Evolutionary conservation across 2,888 invertebrate species (phyloP), one percentile per base, ranked within the genome.

Genomic region (Meganola albula): DNA sequence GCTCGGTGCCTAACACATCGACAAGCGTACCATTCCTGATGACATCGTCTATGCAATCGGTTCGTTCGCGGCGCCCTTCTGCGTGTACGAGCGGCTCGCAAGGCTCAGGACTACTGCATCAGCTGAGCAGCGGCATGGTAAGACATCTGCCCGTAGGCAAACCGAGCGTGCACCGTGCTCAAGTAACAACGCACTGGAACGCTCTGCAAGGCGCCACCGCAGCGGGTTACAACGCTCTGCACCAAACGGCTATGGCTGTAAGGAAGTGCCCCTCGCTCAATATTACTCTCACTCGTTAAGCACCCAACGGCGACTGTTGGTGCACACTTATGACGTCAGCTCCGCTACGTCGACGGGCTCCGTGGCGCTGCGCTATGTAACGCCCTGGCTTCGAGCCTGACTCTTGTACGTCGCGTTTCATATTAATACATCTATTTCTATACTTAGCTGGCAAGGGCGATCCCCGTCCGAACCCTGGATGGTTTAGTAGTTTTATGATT

Each of bases 91-190:
- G 92, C 67, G 89, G 89, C 58, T 90, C 91, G 31, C 90, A 90
- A 62, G 92, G 92, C 60, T 90, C 92, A 45, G 93, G 93, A 48
- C 85, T 96, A 43, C 86, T 96, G 53, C 95, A 96, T 70, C 95
- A 96, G 82, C 88, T 96, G 74, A 94, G 95, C 90, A 92, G 93
- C 83, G 95, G 95, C 90, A 93, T 96, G 94, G 96, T 96, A 93
- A 95, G 95, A 89, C 92, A 91, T 86, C 88, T 91, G 77, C 90
- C 90, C 68, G 71, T 73, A 58, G 88, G 89, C 80, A 90, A 90
- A 80, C 89, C 88, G 88, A 88, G 87, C 68, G 85, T 82, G 72
- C 46, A 37, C 12, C 54, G 33, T 87, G 85, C 61, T 53, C 69
- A 58, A 62, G 66, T 69, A 62, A 40, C 52, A 29, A 77, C 74